Base-by-base conservation (phyloP, 1,140 invertebrate species). In the Drosophila jambulina region DNA sequence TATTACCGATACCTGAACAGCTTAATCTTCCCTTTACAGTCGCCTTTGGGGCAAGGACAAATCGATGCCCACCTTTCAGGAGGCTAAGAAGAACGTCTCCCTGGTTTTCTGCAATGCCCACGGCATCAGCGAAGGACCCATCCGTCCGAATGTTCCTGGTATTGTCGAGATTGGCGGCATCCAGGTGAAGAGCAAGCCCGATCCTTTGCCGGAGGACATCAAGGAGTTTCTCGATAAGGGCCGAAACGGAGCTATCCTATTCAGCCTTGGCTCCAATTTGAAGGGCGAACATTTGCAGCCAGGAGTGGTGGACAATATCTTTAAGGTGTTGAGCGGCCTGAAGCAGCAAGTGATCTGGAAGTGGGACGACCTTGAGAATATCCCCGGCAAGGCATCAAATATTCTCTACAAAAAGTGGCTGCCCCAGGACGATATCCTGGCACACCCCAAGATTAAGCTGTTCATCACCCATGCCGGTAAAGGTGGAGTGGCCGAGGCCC, bases 381-480 rank as follows among this genome's bases (percentile, higher is more conserved):
- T 32, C 94, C 91, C 91, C 9, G 92, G 93, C 9, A 93, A 94
- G 61, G 93, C 95, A 0, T 64, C 92, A 0, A 97, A 97, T 91
- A 93, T 97, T 0, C 92, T 95, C 43, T 91, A 95, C 3, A 93
- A 93, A 46, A 95, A 95, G 57, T 97, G 96, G 96, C 69, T 96
- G 19, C 96, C 96, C 0, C 96, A 97, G 83, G 95, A 94, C 69
- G 96, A 96, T 75, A 93, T 96, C 75, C 87, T 93, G 8, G 96
- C 94, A 43, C 96, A 96, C 93, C 94, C 94, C 6, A 96, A 96
- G 63, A 91, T 96, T 4, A 95, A 94, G 81, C 93, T 94, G 0
- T 96, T 97, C 78, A 95, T 97, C 23, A 96, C 95, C 0, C 96
- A 97, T 81, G 96, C 95, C 21, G 96, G 96, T 29, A 92, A 95